phyloP scores from a whole-genome alignment of 1,140 invertebrate species.

The Philotrypesis tridentata region DNA sequence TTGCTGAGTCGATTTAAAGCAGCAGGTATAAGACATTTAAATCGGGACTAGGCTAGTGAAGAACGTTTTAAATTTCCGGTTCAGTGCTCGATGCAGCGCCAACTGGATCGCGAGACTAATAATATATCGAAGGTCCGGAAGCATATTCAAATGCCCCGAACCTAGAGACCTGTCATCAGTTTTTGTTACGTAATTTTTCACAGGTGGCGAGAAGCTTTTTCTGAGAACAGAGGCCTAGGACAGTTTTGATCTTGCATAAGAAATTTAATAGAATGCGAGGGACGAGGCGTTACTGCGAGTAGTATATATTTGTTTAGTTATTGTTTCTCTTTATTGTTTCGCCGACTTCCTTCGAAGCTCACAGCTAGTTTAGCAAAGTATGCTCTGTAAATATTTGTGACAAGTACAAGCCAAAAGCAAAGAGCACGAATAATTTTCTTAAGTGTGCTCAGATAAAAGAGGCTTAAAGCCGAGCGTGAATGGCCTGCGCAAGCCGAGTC shows the following conservation, averaged over 20 bases:
- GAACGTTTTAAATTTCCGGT: constrained; percentile 23
- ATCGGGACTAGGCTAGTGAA: neutral
- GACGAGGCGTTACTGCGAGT: no score
- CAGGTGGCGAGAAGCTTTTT: neutral
- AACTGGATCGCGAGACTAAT: neutral
- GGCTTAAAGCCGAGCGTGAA: neutral
- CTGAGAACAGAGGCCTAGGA: neutral
- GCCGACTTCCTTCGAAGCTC: no score
- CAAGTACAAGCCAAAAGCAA: neutral
- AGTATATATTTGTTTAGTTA: no score
- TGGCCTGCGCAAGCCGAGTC: neutral
- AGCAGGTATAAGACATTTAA: constrained; percentile 30
- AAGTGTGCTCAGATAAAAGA: neutral
- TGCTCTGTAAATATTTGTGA: neutral
- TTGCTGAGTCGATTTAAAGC: constrained; percentile 3
- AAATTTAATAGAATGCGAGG: no score
- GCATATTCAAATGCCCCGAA: constrained; percentile 1
- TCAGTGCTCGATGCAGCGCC: neutral
- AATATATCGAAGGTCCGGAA: neutral
- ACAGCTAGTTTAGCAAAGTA: neutral
- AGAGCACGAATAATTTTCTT: neutral
- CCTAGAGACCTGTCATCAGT: neutral
- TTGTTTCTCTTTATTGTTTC: no score
- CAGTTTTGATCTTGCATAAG: neutral
- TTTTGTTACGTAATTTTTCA: neutral